Evolutionary conservation across 2,113 vertebrate species (phyloP).

Genomic region (Athene noctua): DNA sequence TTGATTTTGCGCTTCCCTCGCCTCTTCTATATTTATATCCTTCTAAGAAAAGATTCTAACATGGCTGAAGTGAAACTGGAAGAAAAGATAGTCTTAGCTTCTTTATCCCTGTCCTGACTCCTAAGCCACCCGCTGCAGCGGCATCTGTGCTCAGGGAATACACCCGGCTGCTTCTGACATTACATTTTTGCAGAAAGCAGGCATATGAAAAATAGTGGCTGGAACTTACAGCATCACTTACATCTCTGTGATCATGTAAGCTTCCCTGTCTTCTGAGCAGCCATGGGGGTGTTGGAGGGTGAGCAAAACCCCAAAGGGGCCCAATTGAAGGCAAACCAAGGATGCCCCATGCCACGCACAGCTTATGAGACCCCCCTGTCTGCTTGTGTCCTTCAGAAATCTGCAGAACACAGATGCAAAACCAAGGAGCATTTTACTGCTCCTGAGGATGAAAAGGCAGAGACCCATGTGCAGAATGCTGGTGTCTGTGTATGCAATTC

Average conservation of each 20-base stretch:
- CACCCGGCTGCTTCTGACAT: neutral
- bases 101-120: neutral
- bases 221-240: neutral
- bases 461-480: neutral
- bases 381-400: neutral
- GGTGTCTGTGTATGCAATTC: neutral
- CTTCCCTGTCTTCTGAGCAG: neutral
- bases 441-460: neutral
- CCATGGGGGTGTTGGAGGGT: neutral
- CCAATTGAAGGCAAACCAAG: neutral
- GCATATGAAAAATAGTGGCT: neutral
- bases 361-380: neutral
- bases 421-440: neutral
- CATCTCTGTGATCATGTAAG: neutral
- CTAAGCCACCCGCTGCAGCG: neutral
- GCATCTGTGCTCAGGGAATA: neutral
- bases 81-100: neutral
- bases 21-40: neutral
- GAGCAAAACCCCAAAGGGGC: neutral
- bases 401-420: neutral
- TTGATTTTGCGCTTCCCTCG: neutral
- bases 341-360: neutral
- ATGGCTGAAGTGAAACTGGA: neutral
- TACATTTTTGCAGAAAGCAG: neutral
- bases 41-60: neutral